These are phyloP conservation scores for Lophura swinhoii DNA, from an alignment of 2,797 vertebrate species.

Conservation along the genomic window DNA sequence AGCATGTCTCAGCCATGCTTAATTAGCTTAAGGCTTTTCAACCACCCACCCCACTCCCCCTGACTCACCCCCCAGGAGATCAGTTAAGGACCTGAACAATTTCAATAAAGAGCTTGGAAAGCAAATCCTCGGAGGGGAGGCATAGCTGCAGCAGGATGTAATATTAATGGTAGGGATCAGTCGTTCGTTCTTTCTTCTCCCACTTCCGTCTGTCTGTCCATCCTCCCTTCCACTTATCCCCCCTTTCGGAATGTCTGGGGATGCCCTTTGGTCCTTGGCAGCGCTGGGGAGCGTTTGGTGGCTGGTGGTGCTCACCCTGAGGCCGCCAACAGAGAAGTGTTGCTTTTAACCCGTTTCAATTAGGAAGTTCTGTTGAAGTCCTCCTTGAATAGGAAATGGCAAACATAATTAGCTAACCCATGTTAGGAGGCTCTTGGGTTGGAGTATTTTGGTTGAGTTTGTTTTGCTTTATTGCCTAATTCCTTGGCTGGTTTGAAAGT, in stretches of 20 bases:
- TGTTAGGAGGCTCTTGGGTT: neutral
- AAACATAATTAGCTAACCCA: constrained; percentile 47
- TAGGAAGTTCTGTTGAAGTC: constrained; percentile 76
- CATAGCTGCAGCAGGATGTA: constrained; percentile 76
- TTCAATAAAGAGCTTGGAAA: constrained; percentile 81
- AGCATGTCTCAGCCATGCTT: constrained; percentile 83
- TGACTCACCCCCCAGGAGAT: constrained; percentile 66
- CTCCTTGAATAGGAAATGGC: constrained; percentile 77
- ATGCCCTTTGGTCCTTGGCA: constrained; percentile 74
- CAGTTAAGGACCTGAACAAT: constrained; percentile 80
- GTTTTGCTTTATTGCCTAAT: constrained; percentile 16
- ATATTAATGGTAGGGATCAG: constrained; percentile 73
- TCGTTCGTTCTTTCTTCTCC: neutral
- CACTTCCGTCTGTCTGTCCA: neutral
- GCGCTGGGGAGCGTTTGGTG: constrained; percentile 55
- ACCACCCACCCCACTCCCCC: neutral
- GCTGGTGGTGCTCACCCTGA: constrained; percentile 76
- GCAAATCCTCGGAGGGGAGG: constrained; percentile 79
- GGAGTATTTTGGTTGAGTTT: neutral
- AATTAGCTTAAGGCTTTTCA: constrained; percentile 88
- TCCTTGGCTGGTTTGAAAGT: constrained; percentile 47
- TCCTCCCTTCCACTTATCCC: neutral
- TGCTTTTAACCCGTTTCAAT: constrained; percentile 88
- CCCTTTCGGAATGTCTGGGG: constrained; percentile 81
- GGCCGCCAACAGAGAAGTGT: constrained; percentile 73